Percentiles rank a stretch among this genome's conserved stretches.
Evolutionary conservation across 2,113 vertebrate species (phyloP).

Genomic region (Rhinichthys klamathensis): DNA sequence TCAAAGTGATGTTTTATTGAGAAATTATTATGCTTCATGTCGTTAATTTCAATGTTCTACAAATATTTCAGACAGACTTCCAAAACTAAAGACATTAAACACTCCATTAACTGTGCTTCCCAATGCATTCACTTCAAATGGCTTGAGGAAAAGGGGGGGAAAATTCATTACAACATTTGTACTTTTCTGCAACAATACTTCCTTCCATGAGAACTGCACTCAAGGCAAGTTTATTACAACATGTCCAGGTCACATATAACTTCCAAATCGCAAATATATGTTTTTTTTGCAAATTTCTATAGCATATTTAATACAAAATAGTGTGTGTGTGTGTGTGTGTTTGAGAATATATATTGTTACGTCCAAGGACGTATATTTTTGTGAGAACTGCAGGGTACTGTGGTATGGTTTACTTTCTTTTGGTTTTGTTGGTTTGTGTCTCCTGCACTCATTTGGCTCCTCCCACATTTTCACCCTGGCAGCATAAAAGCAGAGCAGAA

Average conservation of each 20-base stretch:
- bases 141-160: background rate
- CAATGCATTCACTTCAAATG: background rate
- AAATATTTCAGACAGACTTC: constrained; percentile 36
- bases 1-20: background rate
- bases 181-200: background rate
- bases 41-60: constrained; percentile 24
- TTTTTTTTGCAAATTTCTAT: too few relatives aligned
- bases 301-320: too few relatives aligned
- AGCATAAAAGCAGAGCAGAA: too few relatives aligned
- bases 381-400: too few relatives aligned
- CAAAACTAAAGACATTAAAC: constrained; percentile 33
- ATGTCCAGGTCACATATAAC: background rate
- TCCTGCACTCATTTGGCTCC: too few relatives aligned
- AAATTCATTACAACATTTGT: background rate
- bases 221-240: background rate
- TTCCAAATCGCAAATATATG: background rate
- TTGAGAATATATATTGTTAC: too few relatives aligned
- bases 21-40: constrained; percentile 13
- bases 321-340: too few relatives aligned
- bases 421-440: too few relatives aligned
- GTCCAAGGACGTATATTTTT: too few relatives aligned
- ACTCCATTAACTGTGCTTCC: constrained; percentile 25
- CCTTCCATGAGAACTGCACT: background rate
- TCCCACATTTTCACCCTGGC: too few relatives aligned
- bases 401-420: too few relatives aligned